Percentiles rank a stretch among this genome's conserved stretches.
These are phyloP conservation scores for Scopus umbretta DNA, from an alignment of 2,113 vertebrate genomes.

Conservation along the genomic window DNA sequence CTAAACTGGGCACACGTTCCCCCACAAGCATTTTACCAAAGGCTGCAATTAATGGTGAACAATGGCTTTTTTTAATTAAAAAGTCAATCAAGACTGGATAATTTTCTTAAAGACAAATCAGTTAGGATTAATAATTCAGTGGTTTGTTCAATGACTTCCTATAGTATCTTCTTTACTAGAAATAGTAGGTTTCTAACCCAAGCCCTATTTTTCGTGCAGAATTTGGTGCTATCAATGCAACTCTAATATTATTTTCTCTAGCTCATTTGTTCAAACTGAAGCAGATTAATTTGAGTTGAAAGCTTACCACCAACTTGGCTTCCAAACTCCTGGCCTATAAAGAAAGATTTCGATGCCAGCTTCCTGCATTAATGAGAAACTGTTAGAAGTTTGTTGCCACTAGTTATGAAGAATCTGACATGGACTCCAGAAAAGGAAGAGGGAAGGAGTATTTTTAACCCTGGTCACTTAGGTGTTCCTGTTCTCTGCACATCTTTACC, in stretches of 20 bases:
- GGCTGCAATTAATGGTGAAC: accelerated
- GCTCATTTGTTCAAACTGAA: not conserved
- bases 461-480: not conserved
- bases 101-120: not conserved
- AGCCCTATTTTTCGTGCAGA: not conserved
- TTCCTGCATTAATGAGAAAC: not conserved
- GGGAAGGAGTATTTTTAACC: not conserved
- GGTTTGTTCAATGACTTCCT: not conserved
- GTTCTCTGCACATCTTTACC: not conserved
- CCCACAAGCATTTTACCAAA: not conserved
- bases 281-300: not conserved
- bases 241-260: not conserved
- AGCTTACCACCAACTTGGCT: not conserved
- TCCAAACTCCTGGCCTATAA: not conserved
- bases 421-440: not conserved
- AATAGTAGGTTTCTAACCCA: not conserved
- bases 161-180: not conserved
- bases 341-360: not conserved
- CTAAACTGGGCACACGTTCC: accelerated
- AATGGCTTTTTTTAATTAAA: not conserved
- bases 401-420: not conserved
- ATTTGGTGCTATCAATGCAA: not conserved
- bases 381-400: not conserved
- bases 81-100: not conserved
- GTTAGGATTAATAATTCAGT: not conserved